Conservation (phyloP, 1,140 invertebrate species). For the Whitmania pigra region DNA sequence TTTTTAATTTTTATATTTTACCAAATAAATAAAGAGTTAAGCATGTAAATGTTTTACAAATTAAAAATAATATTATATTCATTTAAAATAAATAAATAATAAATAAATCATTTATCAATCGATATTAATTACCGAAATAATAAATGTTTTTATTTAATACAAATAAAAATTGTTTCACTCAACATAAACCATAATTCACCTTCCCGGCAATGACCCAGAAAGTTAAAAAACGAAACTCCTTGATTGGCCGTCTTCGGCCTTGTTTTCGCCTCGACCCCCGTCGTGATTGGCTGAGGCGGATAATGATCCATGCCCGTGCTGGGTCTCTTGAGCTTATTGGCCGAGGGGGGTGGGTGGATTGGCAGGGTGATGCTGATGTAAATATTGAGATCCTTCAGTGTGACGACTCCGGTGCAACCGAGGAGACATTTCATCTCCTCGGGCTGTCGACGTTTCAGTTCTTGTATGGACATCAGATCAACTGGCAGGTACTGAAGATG, state of each 20-base stretch:
- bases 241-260: neutral
- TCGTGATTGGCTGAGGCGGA: neutral
- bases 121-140: no score
- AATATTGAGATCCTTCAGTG: neutral
- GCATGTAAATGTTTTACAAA: no score
- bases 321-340: slow-evolving; percentile 8
- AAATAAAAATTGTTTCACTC: neutral
- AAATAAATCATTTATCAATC: no score
- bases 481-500: neutral
- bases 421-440: neutral
- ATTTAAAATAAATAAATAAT: no score
- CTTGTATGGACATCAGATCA: slow-evolving; percentile 5
- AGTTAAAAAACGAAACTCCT: neutral
- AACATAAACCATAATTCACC: neutral
- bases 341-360: neutral
- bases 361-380: slow-evolving; percentile 8
- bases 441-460: neutral
- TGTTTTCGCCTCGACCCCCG: neutral
- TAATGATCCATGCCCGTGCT: neutral
- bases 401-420: neutral
- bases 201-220: neutral
- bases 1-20: no score
- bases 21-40: no score
- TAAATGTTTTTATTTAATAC: no score
- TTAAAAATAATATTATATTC: no score